Evolutionary conservation across 2,797 vertebrate genomes (phyloP), one percentile per base, ranked within the genome.

Genomic region (Gorsachius magnificus): DNA sequence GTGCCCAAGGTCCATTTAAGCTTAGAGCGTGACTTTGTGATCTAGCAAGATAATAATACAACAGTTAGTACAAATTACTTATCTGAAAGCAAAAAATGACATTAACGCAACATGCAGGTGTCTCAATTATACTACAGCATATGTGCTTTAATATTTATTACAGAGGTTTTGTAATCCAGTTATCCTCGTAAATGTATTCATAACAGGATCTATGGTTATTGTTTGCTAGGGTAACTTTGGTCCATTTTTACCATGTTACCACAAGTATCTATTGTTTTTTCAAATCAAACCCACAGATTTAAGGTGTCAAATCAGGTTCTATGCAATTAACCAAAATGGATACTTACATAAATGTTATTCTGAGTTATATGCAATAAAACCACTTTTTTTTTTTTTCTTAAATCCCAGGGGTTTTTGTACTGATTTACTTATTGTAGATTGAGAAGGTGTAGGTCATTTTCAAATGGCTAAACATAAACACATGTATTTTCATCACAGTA

Each of bases 61-160:
- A 86, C 51, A 83, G 82, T 92, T 84, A 95, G 65, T 33, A 87
- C 75, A 97, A 95, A 96, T 95, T 80, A 80, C 63, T 91, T 75
- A 83, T 82, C 95, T 96, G 76, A 96, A 89, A 93, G 85, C 71
- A 95, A 95, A 92, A 74, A 94, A 85, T 13, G 5, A 21, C 89
- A 77, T 95, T 95, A 93, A 80, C 2, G 11, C 80, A 58, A 64
- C 36, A 54, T 65, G 71, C 83, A 97, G 92, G 79, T 96, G 82
- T 93, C 90, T 96, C 91, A 96, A 17, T 96, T 95, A 92, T 70
- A 83, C 36, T 36, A 29, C 63, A 48, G 38, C 36, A 85, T 89
- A 70, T 72, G 58, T 70, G 21, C n/a, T 93, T 93, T 93, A 96
- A 94, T 64, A 61, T 92, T 84, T 90, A 90, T 79, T 89, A 68